A percentile compares a stretch with the other conserved stretches of the same genome.
phyloP scores from a whole-genome alignment of 2,113 vertebrate genomes.

The Ctenomys sociabilis region DNA sequence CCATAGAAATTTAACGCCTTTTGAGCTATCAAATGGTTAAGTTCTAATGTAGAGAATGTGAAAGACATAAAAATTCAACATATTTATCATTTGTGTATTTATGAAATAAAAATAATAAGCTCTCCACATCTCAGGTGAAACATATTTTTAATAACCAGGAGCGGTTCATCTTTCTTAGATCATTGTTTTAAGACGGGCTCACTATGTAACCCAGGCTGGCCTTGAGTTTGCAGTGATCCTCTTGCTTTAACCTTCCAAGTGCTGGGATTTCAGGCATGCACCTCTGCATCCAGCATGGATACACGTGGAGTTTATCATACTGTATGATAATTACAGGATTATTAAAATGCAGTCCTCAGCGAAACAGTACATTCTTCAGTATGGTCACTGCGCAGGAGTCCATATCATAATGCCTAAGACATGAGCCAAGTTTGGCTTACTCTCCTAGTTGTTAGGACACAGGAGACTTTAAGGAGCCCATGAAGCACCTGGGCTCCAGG shows the following conservation, averaged over 20 bases:
- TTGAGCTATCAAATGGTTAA: background rate
- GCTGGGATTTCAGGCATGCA: background rate
- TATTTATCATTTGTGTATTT: background rate
- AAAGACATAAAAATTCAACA: background rate
- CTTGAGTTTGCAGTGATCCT: background rate
- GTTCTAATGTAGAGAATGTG: background rate
- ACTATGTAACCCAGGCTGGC: background rate
- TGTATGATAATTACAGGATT: background rate
- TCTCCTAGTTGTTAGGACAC: background rate
- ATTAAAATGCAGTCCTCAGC: background rate
- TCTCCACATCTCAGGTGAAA: background rate
- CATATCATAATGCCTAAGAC: fast-evolving
- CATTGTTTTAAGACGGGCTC: background rate
- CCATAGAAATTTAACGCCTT: background rate
- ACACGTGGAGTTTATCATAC: background rate
- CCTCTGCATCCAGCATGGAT: background rate
- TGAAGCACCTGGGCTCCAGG: background rate
- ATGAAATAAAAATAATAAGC: background rate
- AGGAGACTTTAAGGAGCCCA: background rate
- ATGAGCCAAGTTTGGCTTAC: background rate
- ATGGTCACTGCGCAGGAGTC: background rate
- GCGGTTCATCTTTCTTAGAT: background rate
- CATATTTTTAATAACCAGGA: background rate
- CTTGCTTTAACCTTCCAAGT: background rate
- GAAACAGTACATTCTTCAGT: background rate